Percentiles rank a stretch among this genome's conserved stretches.
These are phyloP conservation scores for Diorhabda sublineata DNA, from an alignment of 1,140 invertebrate species.

Conservation along the genomic window DNA sequence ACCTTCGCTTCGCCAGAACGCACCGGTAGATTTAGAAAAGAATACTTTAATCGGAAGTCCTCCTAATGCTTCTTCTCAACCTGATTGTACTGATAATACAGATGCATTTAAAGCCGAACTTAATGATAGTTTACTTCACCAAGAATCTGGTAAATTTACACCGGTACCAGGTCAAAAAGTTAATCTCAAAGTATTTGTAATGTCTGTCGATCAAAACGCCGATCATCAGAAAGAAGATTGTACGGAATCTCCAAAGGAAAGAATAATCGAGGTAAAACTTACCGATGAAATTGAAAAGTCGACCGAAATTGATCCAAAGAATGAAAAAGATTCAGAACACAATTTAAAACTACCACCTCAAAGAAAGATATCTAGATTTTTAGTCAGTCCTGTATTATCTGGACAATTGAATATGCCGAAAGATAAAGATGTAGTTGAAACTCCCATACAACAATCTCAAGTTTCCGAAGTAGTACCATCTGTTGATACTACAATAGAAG, in stretches of 20 bases:
- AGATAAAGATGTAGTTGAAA: constrained; percentile 32
- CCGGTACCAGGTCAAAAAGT: constrained; percentile 40
- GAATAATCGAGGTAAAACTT: constrained; percentile 19
- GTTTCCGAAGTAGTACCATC: background rate
- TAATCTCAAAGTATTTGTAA: constrained; percentile 39
- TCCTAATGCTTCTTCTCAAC: background rate
- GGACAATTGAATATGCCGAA: constrained; percentile 47
- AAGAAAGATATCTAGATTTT: constrained; percentile 72
- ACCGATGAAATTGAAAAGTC: constrained; percentile 8
- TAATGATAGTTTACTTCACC: constrained; percentile 36
- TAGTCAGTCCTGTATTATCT: constrained; percentile 70
- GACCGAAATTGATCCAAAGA: background rate
- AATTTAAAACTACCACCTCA: constrained; percentile 51
- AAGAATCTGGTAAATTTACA: constrained; percentile 26
- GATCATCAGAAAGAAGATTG: constrained; percentile 1
- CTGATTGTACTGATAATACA: constrained; percentile 20
- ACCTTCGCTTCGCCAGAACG: background rate
- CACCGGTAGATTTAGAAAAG: background rate
- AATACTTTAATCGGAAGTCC: background rate
- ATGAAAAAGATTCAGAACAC: constrained; percentile 27
- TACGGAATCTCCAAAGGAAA: constrained; percentile 15
- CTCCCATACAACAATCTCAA: background rate
- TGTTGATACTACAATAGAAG: constrained; percentile 9
- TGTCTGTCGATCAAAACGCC: constrained; percentile 27
- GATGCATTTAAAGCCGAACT: constrained; percentile 35